A percentile compares a stretch with the other conserved stretches of the same genome.
Evolutionary conservation across 2,888 invertebrate species (phyloP).

Genomic region (Ennomos erosarius): DNA sequence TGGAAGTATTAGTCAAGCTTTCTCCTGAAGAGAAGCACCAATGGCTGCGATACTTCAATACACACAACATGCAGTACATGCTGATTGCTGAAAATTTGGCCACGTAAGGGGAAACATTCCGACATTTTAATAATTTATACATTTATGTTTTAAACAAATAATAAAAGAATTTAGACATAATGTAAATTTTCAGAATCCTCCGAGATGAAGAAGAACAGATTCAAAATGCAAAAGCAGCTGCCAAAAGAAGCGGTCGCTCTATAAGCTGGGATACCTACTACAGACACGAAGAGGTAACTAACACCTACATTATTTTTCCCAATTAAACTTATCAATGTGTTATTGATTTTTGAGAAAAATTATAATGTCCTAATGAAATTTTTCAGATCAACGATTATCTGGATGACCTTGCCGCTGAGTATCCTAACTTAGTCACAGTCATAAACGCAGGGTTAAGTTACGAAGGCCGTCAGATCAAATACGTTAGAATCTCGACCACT

Average conservation of each 20-base stretch:
- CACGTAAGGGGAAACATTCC: constrained; percentile 54
- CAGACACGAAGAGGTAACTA: constrained; percentile 63
- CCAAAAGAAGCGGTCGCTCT: constrained; percentile 55
- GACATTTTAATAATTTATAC: too few relatives aligned
- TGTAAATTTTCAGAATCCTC: constrained; percentile 61
- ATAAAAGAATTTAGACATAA: too few relatives aligned
- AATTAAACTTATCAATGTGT: constrained; percentile 1
- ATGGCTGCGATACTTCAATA: constrained; percentile 68
- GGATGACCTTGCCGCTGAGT: constrained; percentile 64
- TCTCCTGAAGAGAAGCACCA: constrained; percentile 63
- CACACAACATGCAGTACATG: constrained; percentile 57
- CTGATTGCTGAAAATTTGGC: constrained; percentile 70
- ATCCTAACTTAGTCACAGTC: constrained; percentile 81
- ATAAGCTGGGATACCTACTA: constrained; percentile 74
- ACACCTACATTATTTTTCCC: too few relatives aligned
- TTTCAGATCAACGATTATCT: constrained; percentile 82
- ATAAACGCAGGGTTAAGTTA: constrained; percentile 84
- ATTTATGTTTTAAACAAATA: too few relatives aligned
- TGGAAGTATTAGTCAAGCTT: constrained; percentile 66
- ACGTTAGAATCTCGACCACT: constrained; percentile 85
- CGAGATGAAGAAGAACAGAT: constrained; percentile 65
- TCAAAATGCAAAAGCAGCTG: constrained; percentile 46
- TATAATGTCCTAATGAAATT: not conserved
- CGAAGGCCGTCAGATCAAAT: constrained; percentile 86
- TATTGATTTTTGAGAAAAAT: too few relatives aligned